Percentiles rank a stretch among this genome's conserved stretches.
These are phyloP conservation scores for Xanthorhoe spadicearia DNA, from an alignment of 2,888 invertebrate genomes.

Conservation along the genomic window DNA sequence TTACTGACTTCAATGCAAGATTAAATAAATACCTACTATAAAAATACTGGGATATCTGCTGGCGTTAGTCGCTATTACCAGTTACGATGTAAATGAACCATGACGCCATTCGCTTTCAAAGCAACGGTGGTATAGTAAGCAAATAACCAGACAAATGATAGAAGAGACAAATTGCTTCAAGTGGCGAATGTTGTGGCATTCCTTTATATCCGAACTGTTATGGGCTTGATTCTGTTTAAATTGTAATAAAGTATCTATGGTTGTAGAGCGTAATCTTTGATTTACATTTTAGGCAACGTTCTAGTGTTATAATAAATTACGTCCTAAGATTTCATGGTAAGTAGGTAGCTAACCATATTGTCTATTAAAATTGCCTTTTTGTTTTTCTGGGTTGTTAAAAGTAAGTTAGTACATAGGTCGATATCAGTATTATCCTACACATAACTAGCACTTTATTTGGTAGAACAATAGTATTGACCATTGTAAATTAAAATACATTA, in stretches of 20 bases:
- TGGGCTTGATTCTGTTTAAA: slow-evolving; percentile 35
- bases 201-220: slow-evolving; percentile 48
- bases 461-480: slow-evolving; percentile 15
- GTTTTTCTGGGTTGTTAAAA: too few relatives aligned
- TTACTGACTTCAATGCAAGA: too few relatives aligned
- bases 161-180: slow-evolving; percentile 68
- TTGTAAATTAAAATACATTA: slow-evolving; percentile 26
- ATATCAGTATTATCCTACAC: too few relatives aligned
- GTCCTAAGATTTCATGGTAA: too few relatives aligned
- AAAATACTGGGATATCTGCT: too few relatives aligned
- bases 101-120: slow-evolving; percentile 29
- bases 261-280: neutral
- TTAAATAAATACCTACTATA: too few relatives aligned
- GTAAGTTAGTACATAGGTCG: too few relatives aligned
- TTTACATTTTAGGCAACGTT: neutral
- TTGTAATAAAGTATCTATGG: neutral
- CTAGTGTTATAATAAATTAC: neutral
- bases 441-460: neutral
- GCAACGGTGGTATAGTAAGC: slow-evolving; percentile 45
- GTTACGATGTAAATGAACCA: neutral
- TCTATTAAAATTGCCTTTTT: too few relatives aligned
- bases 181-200: slow-evolving; percentile 56
- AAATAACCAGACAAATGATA: slow-evolving; percentile 72
- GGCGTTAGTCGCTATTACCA: too few relatives aligned
- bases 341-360: too few relatives aligned